Conservation (phyloP, 2,797 vertebrate species). For the Artibeus lituratus region DNA sequence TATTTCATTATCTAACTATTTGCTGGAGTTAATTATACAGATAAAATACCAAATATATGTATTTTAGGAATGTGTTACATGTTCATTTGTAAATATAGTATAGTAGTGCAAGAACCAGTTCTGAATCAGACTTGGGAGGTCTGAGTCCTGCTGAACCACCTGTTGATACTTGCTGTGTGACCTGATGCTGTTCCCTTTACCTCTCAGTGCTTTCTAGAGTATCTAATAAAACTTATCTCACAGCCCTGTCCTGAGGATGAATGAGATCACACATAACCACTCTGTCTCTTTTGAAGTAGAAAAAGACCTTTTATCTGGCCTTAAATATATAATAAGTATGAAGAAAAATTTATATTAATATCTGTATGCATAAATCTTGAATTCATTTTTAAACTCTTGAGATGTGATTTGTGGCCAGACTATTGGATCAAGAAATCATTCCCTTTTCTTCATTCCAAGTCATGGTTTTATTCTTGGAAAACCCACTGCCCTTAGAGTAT, state of each 20-base stretch:
- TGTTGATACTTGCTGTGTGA: not conserved
- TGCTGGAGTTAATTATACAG: not conserved
- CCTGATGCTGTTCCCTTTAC: not conserved
- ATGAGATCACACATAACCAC: not conserved
- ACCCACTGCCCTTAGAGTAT: not conserved
- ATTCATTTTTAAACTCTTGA: not conserved
- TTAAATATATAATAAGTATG: not conserved
- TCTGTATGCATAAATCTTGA: not conserved
- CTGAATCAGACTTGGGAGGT: not conserved
- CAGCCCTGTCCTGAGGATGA: not conserved
- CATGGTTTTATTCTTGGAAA: not conserved
- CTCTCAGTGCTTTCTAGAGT: constrained; percentile 27
- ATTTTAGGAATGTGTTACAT: not conserved
- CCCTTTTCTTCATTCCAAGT: not conserved
- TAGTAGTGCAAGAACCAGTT: not conserved
- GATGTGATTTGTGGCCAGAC: not conserved
- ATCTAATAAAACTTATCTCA: not conserved
- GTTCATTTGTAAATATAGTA: not conserved
- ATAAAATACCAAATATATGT: not conserved
- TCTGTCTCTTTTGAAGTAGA: not conserved
- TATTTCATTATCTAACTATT: constrained; percentile 27
- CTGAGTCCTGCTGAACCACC: not conserved
- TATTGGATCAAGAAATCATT: not conserved
- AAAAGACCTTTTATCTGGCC: not conserved
- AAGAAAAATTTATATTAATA: not conserved